Conservation (phyloP, 1,140 invertebrate genomes). For the Gonatopus flavifemur region DNA sequence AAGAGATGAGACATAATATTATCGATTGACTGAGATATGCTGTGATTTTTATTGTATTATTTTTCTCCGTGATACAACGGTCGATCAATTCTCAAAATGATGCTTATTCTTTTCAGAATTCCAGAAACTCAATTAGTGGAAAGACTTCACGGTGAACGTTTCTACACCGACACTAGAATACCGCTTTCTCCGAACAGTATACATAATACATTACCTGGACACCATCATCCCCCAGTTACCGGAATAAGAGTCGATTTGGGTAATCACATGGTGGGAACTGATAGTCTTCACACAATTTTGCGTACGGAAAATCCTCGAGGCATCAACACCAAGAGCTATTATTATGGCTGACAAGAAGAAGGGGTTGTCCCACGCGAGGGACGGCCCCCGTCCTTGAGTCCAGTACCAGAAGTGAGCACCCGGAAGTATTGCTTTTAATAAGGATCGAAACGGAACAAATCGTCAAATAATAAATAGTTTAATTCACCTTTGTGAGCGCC, state of each 20-base stretch:
- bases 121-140: slow-evolving; percentile 52
- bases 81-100: neutral
- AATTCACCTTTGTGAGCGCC: no score
- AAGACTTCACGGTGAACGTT: slow-evolving; percentile 50
- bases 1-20: no score
- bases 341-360: slow-evolving; percentile 63
- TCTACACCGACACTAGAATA: slow-evolving; percentile 49
- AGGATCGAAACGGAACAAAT: no score
- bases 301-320: slow-evolving; percentile 55
- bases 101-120: slow-evolving; percentile 32
- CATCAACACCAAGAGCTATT: slow-evolving; percentile 62
- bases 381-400: slow-evolving; percentile 51
- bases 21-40: no score
- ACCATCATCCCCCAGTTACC: slow-evolving; percentile 12
- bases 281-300: slow-evolving; percentile 53
- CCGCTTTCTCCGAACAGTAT: slow-evolving; percentile 38
- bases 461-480: no score
- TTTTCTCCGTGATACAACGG: neutral
- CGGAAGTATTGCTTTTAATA: slow-evolving; percentile 56
- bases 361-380: slow-evolving; percentile 52
- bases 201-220: slow-evolving; percentile 10
- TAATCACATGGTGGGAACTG: slow-evolving; percentile 56
- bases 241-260: slow-evolving; percentile 53
- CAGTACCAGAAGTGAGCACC: slow-evolving; percentile 53
- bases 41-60: no score